A percentile compares a stretch with the other conserved stretches of the same genome.
These are phyloP conservation scores for Melitaea cinxia DNA, from an alignment of 1,140 invertebrate species.

Conservation along the genomic window DNA sequence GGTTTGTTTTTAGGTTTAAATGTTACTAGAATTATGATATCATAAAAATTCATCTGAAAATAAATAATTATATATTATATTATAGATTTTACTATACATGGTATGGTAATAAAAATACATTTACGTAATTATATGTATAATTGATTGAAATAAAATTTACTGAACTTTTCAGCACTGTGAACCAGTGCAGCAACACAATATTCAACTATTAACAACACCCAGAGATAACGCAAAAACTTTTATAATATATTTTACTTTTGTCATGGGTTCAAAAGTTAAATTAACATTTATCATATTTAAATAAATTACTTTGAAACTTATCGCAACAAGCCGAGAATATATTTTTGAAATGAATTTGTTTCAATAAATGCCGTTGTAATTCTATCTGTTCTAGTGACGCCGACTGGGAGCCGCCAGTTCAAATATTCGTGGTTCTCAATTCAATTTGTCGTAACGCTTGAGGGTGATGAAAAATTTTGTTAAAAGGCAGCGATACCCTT, in stretches of 20 bases:
- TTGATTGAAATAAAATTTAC: too few species aligned
- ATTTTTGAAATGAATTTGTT: slow-evolving; percentile 35
- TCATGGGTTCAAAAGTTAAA: slow-evolving; percentile 7
- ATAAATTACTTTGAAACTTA: slow-evolving; percentile 7
- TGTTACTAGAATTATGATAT: too few species aligned
- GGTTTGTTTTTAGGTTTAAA: not conserved
- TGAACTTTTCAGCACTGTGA: too few species aligned
- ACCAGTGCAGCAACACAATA: too few species aligned
- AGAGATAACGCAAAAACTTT: not conserved
- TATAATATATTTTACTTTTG: not conserved
- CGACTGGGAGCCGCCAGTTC: slow-evolving; percentile 34
- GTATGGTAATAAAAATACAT: too few species aligned
- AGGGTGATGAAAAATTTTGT: slow-evolving; percentile 69
- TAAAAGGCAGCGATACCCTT: slow-evolving; percentile 60
- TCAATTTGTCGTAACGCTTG: slow-evolving; percentile 65
- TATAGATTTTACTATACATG: too few species aligned
- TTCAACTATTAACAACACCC: too few species aligned
- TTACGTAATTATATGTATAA: too few species aligned
- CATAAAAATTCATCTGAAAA: too few species aligned
- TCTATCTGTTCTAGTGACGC: slow-evolving; percentile 36
- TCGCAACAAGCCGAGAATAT: slow-evolving; percentile 19
- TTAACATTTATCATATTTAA: slow-evolving; percentile 10
- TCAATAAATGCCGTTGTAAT: slow-evolving; percentile 34
- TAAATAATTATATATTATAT: too few species aligned
- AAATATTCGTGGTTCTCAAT: slow-evolving; percentile 59